Evolutionary conservation across 2,113 vertebrate species (phyloP), one percentile per base, ranked within the genome.

Genomic region (Lathamus discolor): DNA sequence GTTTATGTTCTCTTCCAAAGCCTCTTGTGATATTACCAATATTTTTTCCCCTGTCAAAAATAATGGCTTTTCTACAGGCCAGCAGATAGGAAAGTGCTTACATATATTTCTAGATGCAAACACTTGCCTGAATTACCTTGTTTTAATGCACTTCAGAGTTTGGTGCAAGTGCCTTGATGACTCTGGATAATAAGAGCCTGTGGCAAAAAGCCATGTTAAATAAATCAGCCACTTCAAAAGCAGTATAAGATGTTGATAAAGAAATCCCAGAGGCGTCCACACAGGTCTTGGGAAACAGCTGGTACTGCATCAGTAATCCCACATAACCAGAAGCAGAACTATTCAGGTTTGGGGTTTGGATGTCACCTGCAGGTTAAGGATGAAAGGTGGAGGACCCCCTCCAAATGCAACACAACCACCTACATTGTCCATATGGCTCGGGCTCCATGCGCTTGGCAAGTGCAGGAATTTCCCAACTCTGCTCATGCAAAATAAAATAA

Each of bases 61-160:
- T 96, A 96, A 97, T 97, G 94, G 94, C 88, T 95, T 96, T 96
- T 96, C 90, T 95, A 74, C 92, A 97, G 92, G 94, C 93, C 96
- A 87, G 90, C 91, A 93, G 96, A 96, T 95, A 96, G 86, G 66
- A 92, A 95, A 96, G 95, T 39, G 81, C 78, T 94, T 61, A 90
- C 91, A 95, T 74, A 82, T 88, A 95, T 96, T 97, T 96, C 92
- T 29, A 91, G 95, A 92, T 93, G 94, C 94, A 96, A 96, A 96
- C 77, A 43, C 83, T 94, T 70, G 75, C 70, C 88, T 81, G 92
- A 95, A 96, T 96, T 97, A 96, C 91, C 86, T 94, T 93, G 86
- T 94, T 93, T 90, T 97, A 96, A 97, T 94, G 91, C 44, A 86
- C 83, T 83, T 67, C 37, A 46, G 96, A 86, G 75, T 94, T 91